Conservation (phyloP, 2,797 vertebrate species). For the Tokudaia muenninki region DNA sequence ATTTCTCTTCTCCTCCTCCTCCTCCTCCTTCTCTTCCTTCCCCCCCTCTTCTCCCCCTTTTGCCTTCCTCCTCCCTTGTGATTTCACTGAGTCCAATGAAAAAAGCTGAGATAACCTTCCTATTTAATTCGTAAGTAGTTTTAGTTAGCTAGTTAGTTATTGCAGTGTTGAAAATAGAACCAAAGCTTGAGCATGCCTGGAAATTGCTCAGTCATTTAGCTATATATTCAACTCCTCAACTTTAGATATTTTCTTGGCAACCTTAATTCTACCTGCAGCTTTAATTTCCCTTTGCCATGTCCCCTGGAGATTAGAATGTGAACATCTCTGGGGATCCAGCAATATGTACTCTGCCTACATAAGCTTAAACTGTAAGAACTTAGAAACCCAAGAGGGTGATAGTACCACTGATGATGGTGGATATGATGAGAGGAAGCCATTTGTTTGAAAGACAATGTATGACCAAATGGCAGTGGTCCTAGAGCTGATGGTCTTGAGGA, state of each 20-base stretch:
- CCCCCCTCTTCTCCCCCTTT: not conserved
- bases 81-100: not conserved
- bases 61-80: not conserved
- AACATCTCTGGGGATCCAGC: not conserved
- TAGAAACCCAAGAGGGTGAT: not conserved
- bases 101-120: not conserved
- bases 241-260: not conserved
- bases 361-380: conserved; percentile 46
- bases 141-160: not conserved
- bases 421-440: conserved; percentile 26
- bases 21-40: not conserved
- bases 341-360: not conserved
- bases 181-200: not conserved
- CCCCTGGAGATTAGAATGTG: not conserved
- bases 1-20: not conserved
- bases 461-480: not conserved
- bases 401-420: not conserved
- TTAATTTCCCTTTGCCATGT: conserved; percentile 57
- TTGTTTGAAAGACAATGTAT: conserved; percentile 44
- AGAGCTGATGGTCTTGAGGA: conserved; percentile 14
- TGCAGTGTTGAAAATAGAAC: not conserved
- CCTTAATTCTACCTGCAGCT: conserved; percentile 10
- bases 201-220: not conserved
- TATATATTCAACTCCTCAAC: not conserved
- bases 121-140: not conserved